These are phyloP conservation scores for Muscina levida DNA, from an alignment of 2,888 invertebrate species.

Conservation along the genomic window DNA sequence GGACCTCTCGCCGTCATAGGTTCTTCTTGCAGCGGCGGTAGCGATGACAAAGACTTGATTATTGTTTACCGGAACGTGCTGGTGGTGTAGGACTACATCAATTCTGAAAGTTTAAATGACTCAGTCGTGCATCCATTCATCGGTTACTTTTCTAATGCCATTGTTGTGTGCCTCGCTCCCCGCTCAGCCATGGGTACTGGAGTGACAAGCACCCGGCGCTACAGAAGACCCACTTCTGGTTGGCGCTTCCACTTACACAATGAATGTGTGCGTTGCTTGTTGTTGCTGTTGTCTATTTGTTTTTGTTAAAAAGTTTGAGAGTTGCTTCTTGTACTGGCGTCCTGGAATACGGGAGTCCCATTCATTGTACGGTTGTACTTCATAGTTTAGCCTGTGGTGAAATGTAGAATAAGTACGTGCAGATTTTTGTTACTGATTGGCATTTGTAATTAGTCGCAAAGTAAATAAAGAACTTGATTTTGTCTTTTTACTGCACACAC, in stretches of 20 bases:
- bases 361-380: not conserved
- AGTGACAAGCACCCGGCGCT: constrained; percentile 33
- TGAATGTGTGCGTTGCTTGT: constrained; percentile 4
- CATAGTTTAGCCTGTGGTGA: constrained; percentile 58
- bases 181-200: not conserved
- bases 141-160: constrained; percentile 66
- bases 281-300: constrained; percentile 16
- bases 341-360: not conserved
- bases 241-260: constrained; percentile 59
- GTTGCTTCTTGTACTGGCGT: constrained; percentile 17
- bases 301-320: constrained; percentile 39
- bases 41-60: constrained; percentile 65
- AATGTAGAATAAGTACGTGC: constrained; percentile 61
- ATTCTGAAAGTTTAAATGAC: constrained; percentile 75
- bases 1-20: too few relatives aligned
- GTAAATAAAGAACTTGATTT: constrained; percentile 74
- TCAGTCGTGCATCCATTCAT: constrained; percentile 75
- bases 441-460: constrained; percentile 78
- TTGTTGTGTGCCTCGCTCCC: constrained; percentile 54
- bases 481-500: constrained; percentile 53
- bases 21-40: not conserved
- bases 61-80: constrained; percentile 53
- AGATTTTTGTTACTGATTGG: constrained; percentile 75
- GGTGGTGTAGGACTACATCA: constrained; percentile 15
- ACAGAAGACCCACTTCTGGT: not conserved